A percentile compares a stretch with the other conserved stretches of the same genome.
Conservation (phyloP, 2,113 vertebrate genomes). For the Columbina picui region DNA sequence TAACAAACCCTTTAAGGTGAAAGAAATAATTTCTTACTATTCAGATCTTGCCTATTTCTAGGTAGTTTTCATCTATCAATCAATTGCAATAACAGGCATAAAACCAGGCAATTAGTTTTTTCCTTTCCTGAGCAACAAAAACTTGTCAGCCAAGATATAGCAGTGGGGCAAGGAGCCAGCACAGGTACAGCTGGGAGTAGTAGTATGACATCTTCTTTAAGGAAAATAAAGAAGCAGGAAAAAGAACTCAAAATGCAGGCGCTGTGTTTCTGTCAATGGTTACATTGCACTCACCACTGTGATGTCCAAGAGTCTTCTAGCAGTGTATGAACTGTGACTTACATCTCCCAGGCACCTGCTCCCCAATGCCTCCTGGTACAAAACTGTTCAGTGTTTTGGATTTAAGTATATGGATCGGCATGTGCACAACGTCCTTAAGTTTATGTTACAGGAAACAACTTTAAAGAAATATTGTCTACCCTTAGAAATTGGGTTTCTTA, state of each 20-base stretch:
- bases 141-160: neutral
- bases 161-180: neutral
- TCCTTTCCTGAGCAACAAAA: neutral
- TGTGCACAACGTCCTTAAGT: neutral
- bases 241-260: neutral
- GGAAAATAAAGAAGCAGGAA: neutral
- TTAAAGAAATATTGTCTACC: neutral
- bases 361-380: rapidly evolving
- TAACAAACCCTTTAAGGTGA: neutral
- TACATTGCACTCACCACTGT: neutral
- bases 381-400: neutral
- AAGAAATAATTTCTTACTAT: neutral
- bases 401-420: neutral
- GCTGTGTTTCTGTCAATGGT: neutral
- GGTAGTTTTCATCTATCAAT: neutral
- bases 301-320: neutral
- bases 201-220: neutral
- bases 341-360: neutral
- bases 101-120: neutral
- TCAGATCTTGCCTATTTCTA: neutral
- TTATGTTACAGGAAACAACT: neutral
- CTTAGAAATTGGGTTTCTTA: neutral
- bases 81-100: neutral
- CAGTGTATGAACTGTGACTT: rapidly evolving
- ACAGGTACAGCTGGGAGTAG: neutral